phyloP scores from a whole-genome alignment of 2,797 vertebrate species.

The Mareca penelope region DNA sequence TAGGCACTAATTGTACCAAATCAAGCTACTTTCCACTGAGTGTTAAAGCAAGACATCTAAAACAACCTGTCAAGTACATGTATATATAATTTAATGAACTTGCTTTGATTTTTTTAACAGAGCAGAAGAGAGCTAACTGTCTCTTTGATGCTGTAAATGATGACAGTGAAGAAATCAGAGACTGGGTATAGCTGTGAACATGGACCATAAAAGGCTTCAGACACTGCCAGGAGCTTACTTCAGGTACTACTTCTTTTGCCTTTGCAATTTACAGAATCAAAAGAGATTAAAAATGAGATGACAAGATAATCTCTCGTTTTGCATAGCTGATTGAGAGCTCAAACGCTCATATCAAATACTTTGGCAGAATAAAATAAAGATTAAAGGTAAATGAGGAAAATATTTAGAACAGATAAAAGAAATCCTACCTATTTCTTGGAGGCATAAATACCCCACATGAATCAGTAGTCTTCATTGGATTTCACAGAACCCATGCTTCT shows the following conservation, averaged over 20 bases:
- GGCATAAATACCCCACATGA: not conserved
- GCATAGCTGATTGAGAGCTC: slow-evolving; percentile 37
- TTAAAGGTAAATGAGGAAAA: slow-evolving; percentile 11
- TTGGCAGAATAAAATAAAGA: not conserved
- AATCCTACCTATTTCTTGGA: not conserved
- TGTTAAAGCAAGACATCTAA: slow-evolving; percentile 55
- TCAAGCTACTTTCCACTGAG: not conserved
- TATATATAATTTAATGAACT: slow-evolving; percentile 37
- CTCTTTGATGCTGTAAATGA: slow-evolving; percentile 56
- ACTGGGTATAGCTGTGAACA: not conserved
- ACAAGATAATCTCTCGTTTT: slow-evolving; percentile 31
- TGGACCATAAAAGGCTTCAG: not conserved
- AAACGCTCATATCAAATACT: not conserved
- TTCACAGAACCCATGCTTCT: not conserved
- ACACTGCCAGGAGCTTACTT: slow-evolving; percentile 27
- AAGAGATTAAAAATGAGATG: slow-evolving; percentile 34
- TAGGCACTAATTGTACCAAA: slow-evolving; percentile 26
- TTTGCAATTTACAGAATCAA: slow-evolving; percentile 41
- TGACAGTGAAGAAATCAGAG: slow-evolving; percentile 50
- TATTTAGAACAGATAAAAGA: not conserved
- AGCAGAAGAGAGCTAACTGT: not conserved
- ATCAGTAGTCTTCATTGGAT: not conserved
- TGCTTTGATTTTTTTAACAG: slow-evolving; percentile 39
- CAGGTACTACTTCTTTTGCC: slow-evolving; percentile 22
- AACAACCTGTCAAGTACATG: slow-evolving; percentile 16